Percentiles rank a stretch among this genome's conserved stretches.
Evolutionary conservation across 2,797 vertebrate genomes (phyloP).

Genomic region (Cirrhinus mrigala): DNA sequence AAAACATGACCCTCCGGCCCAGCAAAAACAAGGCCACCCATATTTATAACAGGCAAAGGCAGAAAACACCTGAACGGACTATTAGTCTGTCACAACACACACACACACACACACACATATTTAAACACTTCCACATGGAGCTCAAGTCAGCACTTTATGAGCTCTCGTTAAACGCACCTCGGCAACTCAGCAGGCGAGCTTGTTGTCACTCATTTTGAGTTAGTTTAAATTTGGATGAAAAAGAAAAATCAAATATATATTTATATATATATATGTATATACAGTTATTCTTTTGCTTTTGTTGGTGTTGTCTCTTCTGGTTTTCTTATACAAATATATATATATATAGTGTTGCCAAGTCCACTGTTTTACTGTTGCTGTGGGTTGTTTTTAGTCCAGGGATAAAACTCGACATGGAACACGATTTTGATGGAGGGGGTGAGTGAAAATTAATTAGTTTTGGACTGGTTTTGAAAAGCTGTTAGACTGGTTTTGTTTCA

Average conservation of each 20-base stretch:
- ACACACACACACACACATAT: constrained; percentile 2
- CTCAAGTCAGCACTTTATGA: constrained; percentile 49
- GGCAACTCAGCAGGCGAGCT: constrained; percentile 42
- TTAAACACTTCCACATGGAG: constrained; percentile 55
- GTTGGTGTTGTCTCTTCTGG: neutral
- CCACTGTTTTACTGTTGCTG: too few relatives aligned
- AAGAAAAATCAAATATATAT: neutral
- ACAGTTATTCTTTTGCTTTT: neutral
- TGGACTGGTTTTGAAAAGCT: too few relatives aligned
- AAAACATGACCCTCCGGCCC: constrained; percentile 60
- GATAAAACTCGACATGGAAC: too few relatives aligned
- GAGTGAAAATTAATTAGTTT: too few relatives aligned
- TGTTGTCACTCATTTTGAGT: constrained; percentile 52
- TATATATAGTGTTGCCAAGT: neutral
- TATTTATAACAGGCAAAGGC: constrained; percentile 50
- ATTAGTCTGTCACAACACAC: constrained; percentile 62
- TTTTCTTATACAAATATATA: neutral
- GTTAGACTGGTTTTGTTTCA: too few relatives aligned
- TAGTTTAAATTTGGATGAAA: constrained; percentile 5
- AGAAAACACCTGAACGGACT: constrained; percentile 55
- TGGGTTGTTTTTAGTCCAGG: too few relatives aligned
- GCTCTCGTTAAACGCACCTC: constrained; percentile 40
- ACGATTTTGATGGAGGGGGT: too few relatives aligned
- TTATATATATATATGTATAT: too few relatives aligned
- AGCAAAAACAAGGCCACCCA: constrained; percentile 53